Percentiles rank a stretch among this genome's conserved stretches.
Conservation (phyloP, 2,888 invertebrate genomes). For the Melinaea marsaeus region DNA sequence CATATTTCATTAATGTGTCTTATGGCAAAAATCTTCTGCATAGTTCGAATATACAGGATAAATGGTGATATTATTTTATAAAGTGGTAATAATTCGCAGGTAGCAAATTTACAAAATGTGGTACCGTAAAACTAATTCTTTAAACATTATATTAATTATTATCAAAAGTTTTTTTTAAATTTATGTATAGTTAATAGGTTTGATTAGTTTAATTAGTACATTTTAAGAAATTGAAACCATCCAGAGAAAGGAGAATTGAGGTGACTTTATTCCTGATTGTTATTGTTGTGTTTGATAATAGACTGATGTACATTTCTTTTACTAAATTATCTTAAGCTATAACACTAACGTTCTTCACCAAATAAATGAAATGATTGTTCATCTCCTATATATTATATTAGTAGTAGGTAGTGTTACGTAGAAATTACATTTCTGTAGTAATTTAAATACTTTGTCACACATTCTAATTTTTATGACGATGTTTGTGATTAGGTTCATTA, state of each 20-base stretch:
- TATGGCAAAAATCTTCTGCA: conserved; percentile 82
- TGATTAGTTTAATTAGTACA: conserved; percentile 30
- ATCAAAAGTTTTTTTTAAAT: too few species aligned
- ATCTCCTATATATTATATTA: conserved; percentile 67
- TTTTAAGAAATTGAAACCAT: conserved; percentile 40
- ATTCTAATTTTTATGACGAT: too few species aligned
- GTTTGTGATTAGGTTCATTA: too few species aligned
- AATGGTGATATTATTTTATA: not conserved
- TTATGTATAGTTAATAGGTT: too few species aligned
- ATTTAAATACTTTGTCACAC: too few species aligned
- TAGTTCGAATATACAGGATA: conserved; percentile 79
- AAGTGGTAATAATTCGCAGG: too few species aligned
- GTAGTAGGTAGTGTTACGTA: conserved; percentile 7
- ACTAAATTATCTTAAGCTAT: conserved; percentile 45
- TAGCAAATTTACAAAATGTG: too few species aligned
- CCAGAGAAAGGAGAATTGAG: conserved; percentile 59
- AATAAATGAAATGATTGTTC: conserved; percentile 16
- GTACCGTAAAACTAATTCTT: too few species aligned
- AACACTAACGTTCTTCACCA: conserved; percentile 37
- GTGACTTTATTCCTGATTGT: conserved; percentile 44
- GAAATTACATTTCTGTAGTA: too few species aligned
- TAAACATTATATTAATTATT: too few species aligned
- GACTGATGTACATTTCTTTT: conserved; percentile 63
- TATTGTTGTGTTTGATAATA: too few species aligned
- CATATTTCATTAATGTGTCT: conserved; percentile 81